Evolutionary conservation across 2,888 invertebrate genomes (phyloP).

Genomic region (Protonemura montana): DNA sequence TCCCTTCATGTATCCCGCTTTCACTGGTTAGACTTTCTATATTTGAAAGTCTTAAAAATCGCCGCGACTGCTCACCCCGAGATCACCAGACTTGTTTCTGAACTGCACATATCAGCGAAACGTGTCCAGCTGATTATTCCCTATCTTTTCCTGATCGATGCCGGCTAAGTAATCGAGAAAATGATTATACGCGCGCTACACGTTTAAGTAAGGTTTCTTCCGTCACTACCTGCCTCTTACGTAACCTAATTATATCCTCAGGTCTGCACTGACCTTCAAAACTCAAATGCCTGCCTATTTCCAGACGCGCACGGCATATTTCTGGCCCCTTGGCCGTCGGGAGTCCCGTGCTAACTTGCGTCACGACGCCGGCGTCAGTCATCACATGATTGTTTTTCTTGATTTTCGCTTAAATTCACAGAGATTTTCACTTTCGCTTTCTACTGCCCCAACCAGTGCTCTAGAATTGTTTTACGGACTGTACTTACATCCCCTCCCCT

Average conservation of each 20-base stretch:
- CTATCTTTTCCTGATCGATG: background rate
- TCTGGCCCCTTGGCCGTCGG: background rate
- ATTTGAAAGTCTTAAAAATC: background rate
- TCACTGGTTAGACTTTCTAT: background rate
- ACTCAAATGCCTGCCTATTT: conserved; percentile 19
- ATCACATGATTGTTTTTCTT: background rate
- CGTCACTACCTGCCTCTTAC: conserved; percentile 21
- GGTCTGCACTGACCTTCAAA: conserved; percentile 32
- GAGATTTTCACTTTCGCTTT: background rate
- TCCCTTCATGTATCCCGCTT: background rate
- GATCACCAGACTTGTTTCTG: background rate
- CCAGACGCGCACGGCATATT: background rate
- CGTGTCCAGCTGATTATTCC: background rate
- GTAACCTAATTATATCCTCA: conserved; percentile 35
- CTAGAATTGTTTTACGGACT: background rate
- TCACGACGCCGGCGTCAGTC: background rate
- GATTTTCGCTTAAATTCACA: background rate
- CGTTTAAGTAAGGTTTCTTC: background rate
- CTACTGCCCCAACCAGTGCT: background rate
- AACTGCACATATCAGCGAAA: background rate
- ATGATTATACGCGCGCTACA: background rate
- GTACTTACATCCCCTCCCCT: no score
- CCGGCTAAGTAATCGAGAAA: background rate
- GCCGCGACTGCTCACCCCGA: background rate
- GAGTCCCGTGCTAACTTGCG: background rate